Base-by-base conservation (phyloP, 1,140 invertebrate species). In the Camponotus vicinus region DNA sequence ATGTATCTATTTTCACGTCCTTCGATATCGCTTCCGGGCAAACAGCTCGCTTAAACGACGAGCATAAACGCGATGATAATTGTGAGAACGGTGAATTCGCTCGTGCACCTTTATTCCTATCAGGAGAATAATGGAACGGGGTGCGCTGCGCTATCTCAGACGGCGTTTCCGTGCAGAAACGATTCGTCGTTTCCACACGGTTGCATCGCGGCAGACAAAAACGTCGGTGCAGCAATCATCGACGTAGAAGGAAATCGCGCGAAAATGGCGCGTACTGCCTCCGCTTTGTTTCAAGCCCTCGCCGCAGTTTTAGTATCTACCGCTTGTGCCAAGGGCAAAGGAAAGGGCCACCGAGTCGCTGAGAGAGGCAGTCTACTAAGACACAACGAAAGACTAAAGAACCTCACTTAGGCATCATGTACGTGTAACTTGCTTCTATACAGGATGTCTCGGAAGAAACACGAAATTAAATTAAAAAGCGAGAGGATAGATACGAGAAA, bases 161-260 rank as follows among this genome's bases (percentile, higher is more conserved):
- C 70, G 32, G 13, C 77, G 77, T 85, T 88, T 88, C 71, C 86
- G 87, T 32, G 45, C 63, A 69, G 42, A 75, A 88, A 79, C 40
- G 67, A 69, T 71, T 67, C 87, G 59, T 88, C 78, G 49, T 84
- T 88, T 87, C 63, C 87, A 64, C 85, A 67, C 37, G 52, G 88
- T 86, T 86, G 55, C 45, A 89, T 69, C 75, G 87, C 57, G 52
- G 77, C 66, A 63, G 87, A 73, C 77, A 83, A 83, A 77, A 89
- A 78, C 49, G 85, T 3, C 84, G 71, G 77, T 73, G 32, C 63
- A 77, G 84, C 88, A 86, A 89, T 89, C 88, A 86, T 75, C 32
- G 63, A 52, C 77, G 70, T 18, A 59, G 21, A 78, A 67, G 86
- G 40, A 57, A 85, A 77, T 61, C 49, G 61, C 84, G 86, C 27